These are phyloP conservation scores for Platichthys flesus DNA, from an alignment of 2,113 vertebrate species.

Conservation along the genomic window DNA sequence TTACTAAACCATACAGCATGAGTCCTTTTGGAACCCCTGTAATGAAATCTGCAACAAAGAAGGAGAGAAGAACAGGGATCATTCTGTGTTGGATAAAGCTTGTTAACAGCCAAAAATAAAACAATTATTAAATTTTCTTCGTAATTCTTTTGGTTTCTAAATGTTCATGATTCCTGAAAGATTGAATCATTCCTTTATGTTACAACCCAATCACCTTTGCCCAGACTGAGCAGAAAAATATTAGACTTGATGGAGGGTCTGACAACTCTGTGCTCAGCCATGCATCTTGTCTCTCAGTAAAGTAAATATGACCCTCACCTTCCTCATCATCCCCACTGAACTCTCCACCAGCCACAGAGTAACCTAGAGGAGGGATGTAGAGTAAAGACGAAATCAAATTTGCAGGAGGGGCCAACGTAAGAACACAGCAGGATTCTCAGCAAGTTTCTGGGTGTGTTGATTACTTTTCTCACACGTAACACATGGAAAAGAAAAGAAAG, in stretches of 20 bases:
- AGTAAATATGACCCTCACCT: conserved; percentile 83
- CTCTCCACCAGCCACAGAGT: conserved; percentile 89
- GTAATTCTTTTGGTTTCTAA: not conserved
- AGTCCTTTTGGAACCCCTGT: conserved; percentile 92
- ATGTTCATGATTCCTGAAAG: not conserved
- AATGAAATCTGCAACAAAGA: conserved; percentile 85
- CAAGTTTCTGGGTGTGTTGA: not conserved
- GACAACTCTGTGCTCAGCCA: conserved; percentile 32
- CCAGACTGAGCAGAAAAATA: conserved; percentile 14
- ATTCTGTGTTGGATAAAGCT: not conserved
- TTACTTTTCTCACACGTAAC: no score
- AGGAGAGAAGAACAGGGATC: conserved; percentile 1
- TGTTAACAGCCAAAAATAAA: not conserved
- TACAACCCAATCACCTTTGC: conserved; percentile 2
- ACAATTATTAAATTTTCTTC: no score
- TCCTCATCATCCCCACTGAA: conserved; percentile 88
- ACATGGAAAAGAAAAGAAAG: no score
- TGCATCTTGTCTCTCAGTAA: conserved; percentile 29
- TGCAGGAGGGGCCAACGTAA: no score
- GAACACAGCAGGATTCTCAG: no score
- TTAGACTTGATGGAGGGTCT: conserved; percentile 21
- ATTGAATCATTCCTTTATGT: not conserved
- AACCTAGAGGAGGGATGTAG: conserved; percentile 79
- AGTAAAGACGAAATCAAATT: not conserved
- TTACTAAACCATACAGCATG: conserved; percentile 91